Base-by-base conservation (phyloP, 2,113 vertebrate genomes). In the Hepsetus odoe region DNA sequence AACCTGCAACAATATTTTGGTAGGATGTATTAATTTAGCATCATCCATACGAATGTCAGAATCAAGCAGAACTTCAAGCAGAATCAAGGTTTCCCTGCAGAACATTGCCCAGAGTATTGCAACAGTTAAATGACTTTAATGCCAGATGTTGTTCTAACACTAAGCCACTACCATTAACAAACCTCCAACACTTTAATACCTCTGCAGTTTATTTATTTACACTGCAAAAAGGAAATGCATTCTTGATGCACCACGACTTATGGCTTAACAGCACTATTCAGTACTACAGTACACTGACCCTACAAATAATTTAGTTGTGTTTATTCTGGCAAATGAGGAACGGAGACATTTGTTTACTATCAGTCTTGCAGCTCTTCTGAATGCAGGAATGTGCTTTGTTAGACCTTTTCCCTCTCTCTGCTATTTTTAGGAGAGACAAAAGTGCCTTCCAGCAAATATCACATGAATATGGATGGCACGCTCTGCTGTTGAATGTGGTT, bases 371-470 rank as follows among this genome's bases (percentile, higher is more conserved):
- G 76, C 51, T 84, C 82, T 87, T 72, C 73, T 85, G 84, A 87
- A 90, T 87, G 82, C 88, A 88, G 81, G 84, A 83, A 89, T 85
- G 84, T 87, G 84, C 85, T 88, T 79, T 84, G 89, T 82, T 85
- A 89, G 87, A 86, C 87, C 87, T 86, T 91, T 91, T 91, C 86
- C 89, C 89, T 90, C 89, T 84, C 82, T 82, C 79, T 79, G 88
- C 92, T 94, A 93, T 94, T 93, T 92, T 93, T 93, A 93, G 93
- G 87, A 89, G 88, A 91, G 86, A 90, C 88, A 87, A 86, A 89
- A 87, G 88, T 93, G 90, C 92, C 93, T 93, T 87, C 83, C 76
- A 85, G 93, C 91, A 90, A 90, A 91, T 88, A 89, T 87, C 86
- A 84, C 91, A 94, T 93, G 92, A 93, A 93, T 93, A 93, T 93